Conservation (phyloP, 2,888 invertebrate genomes). For the Esperia sulphurella region DNA sequence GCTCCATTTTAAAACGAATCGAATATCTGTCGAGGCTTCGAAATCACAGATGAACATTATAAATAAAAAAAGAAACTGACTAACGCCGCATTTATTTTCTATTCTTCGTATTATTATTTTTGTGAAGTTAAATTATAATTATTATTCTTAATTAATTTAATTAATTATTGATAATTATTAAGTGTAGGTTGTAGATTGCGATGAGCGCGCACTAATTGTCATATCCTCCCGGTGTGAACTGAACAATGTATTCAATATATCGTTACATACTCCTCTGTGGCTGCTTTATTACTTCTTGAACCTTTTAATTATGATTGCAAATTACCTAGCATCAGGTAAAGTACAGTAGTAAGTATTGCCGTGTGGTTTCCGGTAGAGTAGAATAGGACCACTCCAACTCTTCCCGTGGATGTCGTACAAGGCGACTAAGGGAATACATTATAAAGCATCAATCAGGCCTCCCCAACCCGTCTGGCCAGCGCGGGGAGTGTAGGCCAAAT, state of each 20-base stretch:
- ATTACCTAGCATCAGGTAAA: too few species aligned
- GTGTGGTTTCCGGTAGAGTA: too few species aligned
- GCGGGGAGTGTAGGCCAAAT: too few species aligned
- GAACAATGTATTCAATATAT: constrained; percentile 46
- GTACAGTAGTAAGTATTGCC: too few species aligned
- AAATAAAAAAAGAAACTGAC: constrained; percentile 26
- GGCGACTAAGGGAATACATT: too few species aligned
- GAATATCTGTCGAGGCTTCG: constrained; percentile 27
- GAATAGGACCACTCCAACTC: too few species aligned
- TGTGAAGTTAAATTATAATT: constrained; percentile 19
- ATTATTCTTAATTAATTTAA: constrained; percentile 23
- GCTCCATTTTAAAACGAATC: too few species aligned
- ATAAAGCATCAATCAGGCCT: too few species aligned
- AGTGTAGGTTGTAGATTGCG: constrained; percentile 32
- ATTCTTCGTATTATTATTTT: constrained; percentile 26
- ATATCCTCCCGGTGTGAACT: constrained; percentile 47
- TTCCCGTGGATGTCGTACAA: too few species aligned
- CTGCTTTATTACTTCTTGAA: constrained; percentile 28
- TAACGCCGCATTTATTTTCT: constrained; percentile 47
- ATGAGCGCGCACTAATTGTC: constrained; percentile 54
- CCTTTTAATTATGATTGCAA: too few species aligned
- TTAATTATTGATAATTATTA: constrained; percentile 20
- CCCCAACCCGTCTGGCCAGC: too few species aligned
- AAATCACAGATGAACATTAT: constrained; percentile 47
- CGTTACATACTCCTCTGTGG: constrained; percentile 39